A percentile compares a stretch with the other conserved stretches of the same genome.
Evolutionary conservation across 2,888 invertebrate species (phyloP).

Genomic region (Synanthedon andrenaeformis): DNA sequence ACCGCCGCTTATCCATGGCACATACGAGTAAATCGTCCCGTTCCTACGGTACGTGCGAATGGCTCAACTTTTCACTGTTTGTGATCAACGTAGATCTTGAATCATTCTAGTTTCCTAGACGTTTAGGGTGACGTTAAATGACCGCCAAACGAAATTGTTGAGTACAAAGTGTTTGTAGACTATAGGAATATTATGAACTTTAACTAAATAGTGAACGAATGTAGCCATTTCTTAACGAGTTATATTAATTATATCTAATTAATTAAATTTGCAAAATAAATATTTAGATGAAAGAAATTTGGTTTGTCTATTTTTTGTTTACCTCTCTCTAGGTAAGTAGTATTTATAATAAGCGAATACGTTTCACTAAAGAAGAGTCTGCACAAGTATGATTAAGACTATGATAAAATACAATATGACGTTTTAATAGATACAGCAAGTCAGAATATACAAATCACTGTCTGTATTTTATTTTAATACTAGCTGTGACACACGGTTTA

Average conservation of each 20-base stretch:
- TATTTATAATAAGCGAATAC: too few species aligned
- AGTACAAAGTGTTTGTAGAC: conserved; percentile 54
- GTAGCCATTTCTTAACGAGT: conserved; percentile 42
- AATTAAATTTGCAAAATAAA: conserved; percentile 40
- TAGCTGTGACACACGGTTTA: too few species aligned
- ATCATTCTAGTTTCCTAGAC: background rate
- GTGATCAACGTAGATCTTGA: conserved; percentile 3
- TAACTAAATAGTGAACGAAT: conserved; percentile 24
- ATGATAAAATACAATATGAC: too few species aligned
- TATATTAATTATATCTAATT: conserved; percentile 35
- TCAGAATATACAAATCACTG: too few species aligned
- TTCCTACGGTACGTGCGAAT: background rate
- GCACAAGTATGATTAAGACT: too few species aligned
- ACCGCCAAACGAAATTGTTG: conserved; percentile 50
- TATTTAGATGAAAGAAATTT: conserved; percentile 43
- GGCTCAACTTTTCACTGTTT: conserved; percentile 8
- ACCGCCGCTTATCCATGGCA: too few species aligned
- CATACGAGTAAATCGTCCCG: too few species aligned
- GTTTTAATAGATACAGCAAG: too few species aligned
- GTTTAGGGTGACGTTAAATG: conserved; percentile 2
- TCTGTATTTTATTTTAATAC: too few species aligned
- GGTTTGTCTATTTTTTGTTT: conserved; percentile 15
- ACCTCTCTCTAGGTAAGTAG: too few species aligned
- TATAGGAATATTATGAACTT: conserved; percentile 17
- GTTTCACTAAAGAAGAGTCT: too few species aligned